Conservation (phyloP, 92 coral and sea anemone species). For the Bergia sp. region DNA sequence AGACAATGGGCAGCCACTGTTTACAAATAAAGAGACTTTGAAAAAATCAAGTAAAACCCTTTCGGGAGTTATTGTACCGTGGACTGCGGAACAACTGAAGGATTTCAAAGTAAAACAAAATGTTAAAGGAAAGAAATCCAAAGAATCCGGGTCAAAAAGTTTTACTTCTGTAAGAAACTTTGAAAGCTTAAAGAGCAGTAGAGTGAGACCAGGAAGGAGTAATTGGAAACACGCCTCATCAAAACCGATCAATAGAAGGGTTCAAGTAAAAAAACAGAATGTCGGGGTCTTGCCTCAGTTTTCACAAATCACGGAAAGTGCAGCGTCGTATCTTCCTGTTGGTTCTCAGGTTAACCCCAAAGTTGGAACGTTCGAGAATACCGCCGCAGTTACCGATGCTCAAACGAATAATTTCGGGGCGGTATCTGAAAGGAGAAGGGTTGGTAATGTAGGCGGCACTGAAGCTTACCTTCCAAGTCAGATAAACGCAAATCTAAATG, state of each 20-base stretch:
- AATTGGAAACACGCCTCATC: too few relatives aligned
- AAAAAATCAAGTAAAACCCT: neutral
- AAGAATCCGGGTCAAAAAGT: neutral
- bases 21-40: neutral
- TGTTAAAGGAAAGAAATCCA: neutral
- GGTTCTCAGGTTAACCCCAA: neutral
- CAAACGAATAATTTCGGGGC: neutral
- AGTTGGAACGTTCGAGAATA: slow-evolving; percentile 2
- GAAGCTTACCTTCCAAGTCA: neutral
- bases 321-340: slow-evolving; percentile 12
- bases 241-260: neutral
- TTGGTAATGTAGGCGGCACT: neutral
- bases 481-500: neutral
- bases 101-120: slow-evolving; percentile 20
- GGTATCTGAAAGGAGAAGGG: neutral
- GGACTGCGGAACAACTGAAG: neutral
- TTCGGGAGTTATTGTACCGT: neutral
- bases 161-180: neutral
- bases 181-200: neutral
- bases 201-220: neutral
- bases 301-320: slow-evolving; percentile 11
- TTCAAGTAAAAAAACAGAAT: slow-evolving; percentile 19
- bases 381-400: neutral
- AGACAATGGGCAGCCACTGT: neutral
- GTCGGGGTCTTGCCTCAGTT: neutral